phyloP scores from a whole-genome alignment of 1,140 invertebrate species.

The Drosophila neocordata region DNA sequence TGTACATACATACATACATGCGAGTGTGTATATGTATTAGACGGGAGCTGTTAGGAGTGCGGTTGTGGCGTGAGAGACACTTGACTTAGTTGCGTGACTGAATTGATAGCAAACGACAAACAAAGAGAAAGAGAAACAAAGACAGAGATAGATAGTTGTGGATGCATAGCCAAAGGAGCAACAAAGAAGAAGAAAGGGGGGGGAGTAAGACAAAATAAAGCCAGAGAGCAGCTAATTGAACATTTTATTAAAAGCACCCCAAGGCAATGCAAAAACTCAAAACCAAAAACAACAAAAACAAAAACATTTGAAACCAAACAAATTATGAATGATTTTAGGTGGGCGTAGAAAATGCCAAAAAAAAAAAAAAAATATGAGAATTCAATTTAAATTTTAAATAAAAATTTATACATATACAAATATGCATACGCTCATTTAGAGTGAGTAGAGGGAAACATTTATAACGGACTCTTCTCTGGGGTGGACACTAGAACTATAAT shows the following conservation, averaged over 20 bases:
- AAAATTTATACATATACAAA: too few relatives aligned
- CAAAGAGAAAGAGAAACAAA: too few relatives aligned
- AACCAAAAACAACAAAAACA: background rate
- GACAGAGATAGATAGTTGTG: background rate
- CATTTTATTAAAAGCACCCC: constrained; percentile 7
- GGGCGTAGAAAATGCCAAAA: too few relatives aligned
- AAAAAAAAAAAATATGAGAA: too few relatives aligned
- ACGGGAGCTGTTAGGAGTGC: background rate
- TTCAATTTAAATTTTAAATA: too few relatives aligned
- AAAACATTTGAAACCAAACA: too few relatives aligned
- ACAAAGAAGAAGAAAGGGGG: background rate
- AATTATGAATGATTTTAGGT: too few relatives aligned
- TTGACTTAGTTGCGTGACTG: constrained; percentile 21
- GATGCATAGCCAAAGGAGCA: background rate
- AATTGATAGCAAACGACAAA: constrained; percentile 10
- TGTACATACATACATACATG: background rate
- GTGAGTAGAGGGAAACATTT: too few relatives aligned
- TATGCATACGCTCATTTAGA: too few relatives aligned
- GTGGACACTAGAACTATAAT: too few relatives aligned
- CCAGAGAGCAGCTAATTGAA: background rate
- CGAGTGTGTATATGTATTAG: background rate
- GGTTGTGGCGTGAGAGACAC: constrained; percentile 13
- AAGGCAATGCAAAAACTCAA: background rate
- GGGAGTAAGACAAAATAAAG: background rate
- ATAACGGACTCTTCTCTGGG: too few relatives aligned